Percentiles rank a stretch among this genome's conserved stretches.
Conservation (phyloP, 1,140 invertebrate species). For the Panagrolaimus sp. region DNA sequence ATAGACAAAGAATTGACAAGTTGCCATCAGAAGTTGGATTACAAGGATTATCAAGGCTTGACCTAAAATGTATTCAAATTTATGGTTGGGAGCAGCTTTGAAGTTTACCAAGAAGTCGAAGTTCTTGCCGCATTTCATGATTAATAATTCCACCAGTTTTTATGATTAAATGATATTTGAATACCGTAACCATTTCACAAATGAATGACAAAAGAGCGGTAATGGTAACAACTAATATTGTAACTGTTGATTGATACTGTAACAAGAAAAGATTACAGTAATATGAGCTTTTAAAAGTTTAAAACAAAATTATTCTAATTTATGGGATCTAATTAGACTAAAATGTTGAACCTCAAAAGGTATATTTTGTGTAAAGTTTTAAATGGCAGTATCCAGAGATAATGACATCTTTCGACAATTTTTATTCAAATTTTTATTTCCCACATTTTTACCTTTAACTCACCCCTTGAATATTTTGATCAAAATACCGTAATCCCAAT, state of each 20-base stretch:
- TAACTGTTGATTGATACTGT: background rate
- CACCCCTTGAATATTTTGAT: background rate
- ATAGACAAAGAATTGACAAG: background rate
- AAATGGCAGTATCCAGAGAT: too few relatives aligned
- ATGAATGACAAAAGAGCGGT: background rate
- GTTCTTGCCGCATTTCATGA: background rate
- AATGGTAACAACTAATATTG: background rate
- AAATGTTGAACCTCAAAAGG: too few relatives aligned
- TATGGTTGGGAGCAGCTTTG: too few relatives aligned
- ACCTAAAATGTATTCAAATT: conserved; percentile 2
- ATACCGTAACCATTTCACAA: background rate
- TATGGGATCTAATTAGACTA: too few relatives aligned
- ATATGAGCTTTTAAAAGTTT: too few relatives aligned
- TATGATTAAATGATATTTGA: background rate
- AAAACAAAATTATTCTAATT: too few relatives aligned
- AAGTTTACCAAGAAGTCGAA: conserved; percentile 12
- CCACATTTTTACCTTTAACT: too few relatives aligned
- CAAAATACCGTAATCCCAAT: background rate
- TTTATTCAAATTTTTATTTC: too few relatives aligned
- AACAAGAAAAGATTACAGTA: too few relatives aligned
- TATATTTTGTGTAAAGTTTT: too few relatives aligned
- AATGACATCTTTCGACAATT: too few relatives aligned
- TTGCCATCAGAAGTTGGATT: background rate
- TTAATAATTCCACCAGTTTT: background rate
- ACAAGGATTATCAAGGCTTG: conserved; percentile 7